phyloP scores from a whole-genome alignment of 2,797 vertebrate species.

The Lacerta bilineata region DNA sequence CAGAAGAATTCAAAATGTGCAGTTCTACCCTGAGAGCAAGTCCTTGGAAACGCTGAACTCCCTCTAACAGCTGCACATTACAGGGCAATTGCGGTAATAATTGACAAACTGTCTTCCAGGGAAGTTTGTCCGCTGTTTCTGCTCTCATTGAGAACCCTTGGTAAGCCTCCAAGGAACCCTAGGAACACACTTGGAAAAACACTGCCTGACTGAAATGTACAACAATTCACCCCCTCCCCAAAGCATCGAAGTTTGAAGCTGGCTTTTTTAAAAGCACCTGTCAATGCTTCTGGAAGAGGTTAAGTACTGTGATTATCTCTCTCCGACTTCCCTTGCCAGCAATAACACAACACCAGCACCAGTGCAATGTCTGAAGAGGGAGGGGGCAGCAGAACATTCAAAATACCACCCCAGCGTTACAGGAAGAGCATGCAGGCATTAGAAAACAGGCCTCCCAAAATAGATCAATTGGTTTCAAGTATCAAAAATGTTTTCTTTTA shows the following conservation, averaged over 20 bases:
- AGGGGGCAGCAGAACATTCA: neutral
- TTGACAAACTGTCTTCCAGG: neutral
- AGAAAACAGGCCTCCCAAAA: neutral
- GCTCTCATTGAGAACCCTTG: neutral
- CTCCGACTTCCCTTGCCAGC: neutral
- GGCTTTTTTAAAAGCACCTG: neutral
- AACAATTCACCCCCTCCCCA: neutral
- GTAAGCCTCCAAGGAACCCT: neutral
- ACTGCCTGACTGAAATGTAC: neutral
- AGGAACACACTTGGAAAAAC: neutral
- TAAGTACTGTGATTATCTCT: neutral
- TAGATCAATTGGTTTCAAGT: neutral
- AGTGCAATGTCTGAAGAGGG: neutral
- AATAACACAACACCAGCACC: neutral
- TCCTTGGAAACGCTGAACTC: neutral
- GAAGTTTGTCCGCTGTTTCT: neutral
- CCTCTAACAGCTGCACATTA: neutral
- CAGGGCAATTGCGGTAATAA: neutral
- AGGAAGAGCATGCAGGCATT: neutral
- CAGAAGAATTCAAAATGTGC: neutral
- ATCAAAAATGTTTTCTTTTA: neutral
- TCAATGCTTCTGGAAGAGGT: neutral
- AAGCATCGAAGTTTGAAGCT: neutral
- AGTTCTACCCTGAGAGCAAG: neutral
- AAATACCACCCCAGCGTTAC: neutral